Evolutionary conservation across 1,140 invertebrate species (phyloP).

Genomic region (Drosophila lowei): DNA sequence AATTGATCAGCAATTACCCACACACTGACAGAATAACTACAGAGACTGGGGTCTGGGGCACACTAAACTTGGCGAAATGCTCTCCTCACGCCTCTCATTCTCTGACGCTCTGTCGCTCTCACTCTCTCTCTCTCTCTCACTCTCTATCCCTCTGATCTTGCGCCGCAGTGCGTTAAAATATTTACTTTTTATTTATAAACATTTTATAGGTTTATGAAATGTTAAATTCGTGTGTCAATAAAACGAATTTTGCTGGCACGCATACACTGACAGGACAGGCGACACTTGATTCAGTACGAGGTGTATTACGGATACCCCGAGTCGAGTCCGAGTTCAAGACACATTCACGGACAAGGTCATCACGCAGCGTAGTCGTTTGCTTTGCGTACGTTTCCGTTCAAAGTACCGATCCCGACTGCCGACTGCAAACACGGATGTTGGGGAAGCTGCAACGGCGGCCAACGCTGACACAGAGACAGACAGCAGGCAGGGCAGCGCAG

Average conservation of each 20-base stretch:
- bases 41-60: conserved; percentile 1
- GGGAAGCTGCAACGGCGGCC: too few relatives aligned
- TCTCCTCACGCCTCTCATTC: conserved; percentile 8
- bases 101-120: not conserved
- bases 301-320: too few relatives aligned
- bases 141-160: not conserved
- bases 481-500: not conserved
- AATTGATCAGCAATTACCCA: conserved; percentile 68
- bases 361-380: conserved; percentile 1
- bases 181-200: conserved; percentile 79
- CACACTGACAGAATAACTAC: conserved; percentile 3
- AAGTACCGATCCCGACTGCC: conserved; percentile 2
- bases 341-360: conserved; percentile 14
- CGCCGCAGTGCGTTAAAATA: conserved; percentile 45
- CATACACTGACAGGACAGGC: too few relatives aligned
- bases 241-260: conserved; percentile 48
- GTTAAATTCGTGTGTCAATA: conserved; percentile 63
- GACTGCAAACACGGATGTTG: conserved; percentile 27
- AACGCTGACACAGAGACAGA: conserved; percentile 22
- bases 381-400: conserved; percentile 15
- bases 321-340: not conserved
- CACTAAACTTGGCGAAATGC: conserved; percentile 15
- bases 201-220: conserved; percentile 68
- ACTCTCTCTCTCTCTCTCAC: conserved; percentile 5
- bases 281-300: too few relatives aligned